Percentiles rank a stretch among this genome's conserved stretches.
Conservation (phyloP, 1,140 invertebrate genomes). For the Anoplolepis gracilipes region DNA sequence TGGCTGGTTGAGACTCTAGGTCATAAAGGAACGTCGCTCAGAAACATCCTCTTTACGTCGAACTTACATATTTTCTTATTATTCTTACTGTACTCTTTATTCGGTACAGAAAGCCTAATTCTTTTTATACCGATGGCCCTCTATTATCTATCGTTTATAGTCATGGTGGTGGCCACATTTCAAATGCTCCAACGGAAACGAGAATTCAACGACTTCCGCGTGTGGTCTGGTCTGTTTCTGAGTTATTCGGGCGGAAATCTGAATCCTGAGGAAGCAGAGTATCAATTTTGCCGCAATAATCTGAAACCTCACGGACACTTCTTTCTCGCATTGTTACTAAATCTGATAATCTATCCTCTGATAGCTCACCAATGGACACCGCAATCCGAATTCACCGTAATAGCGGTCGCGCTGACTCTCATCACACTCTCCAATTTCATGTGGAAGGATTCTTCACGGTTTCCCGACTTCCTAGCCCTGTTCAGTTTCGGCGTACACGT, state of each 20-base stretch:
- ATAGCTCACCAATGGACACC: slow-evolving; percentile 92
- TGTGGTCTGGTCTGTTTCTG: slow-evolving; percentile 93
- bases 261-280: slow-evolving; percentile 92
- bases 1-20: slow-evolving; percentile 89
- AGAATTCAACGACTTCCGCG: slow-evolving; percentile 91
- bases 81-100: slow-evolving; percentile 89
- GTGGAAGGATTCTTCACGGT: slow-evolving; percentile 86
- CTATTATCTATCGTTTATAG: slow-evolving; percentile 90
- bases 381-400: slow-evolving; percentile 92
- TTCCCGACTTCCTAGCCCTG: slow-evolving; percentile 90
- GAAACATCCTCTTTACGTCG: slow-evolving; percentile 85
- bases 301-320: slow-evolving; percentile 92
- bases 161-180: slow-evolving; percentile 92
- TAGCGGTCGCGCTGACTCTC: slow-evolving; percentile 90
- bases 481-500: slow-evolving; percentile 93
- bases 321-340: slow-evolving; percentile 90
- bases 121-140: slow-evolving; percentile 89
- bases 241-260: slow-evolving; percentile 89
- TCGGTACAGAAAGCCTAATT: slow-evolving; percentile 89
- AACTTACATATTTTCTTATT: slow-evolving; percentile 89
- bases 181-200: slow-evolving; percentile 92
- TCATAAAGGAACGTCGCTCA: slow-evolving; percentile 85
- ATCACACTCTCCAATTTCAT: slow-evolving; percentile 91
- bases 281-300: slow-evolving; percentile 93
- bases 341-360: slow-evolving; percentile 92